These are phyloP conservation scores for Xestia ashworthii DNA, from an alignment of 2,888 invertebrate species.

Conservation along the genomic window DNA sequence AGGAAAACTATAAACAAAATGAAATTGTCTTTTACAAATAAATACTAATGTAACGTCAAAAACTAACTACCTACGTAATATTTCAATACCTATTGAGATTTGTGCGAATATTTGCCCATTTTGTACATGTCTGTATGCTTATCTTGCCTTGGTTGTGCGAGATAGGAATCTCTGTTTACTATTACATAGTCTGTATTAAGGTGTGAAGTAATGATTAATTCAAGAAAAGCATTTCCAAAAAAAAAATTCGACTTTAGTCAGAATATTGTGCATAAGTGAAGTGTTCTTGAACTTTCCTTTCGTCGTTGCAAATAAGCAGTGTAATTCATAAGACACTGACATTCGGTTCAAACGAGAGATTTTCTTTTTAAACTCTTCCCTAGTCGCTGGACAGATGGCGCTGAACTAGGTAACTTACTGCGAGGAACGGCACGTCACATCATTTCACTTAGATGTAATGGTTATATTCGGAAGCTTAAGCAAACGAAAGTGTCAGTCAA, in stretches of 20 bases:
- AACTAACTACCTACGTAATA: slow-evolving; percentile 31
- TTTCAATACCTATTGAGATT: slow-evolving; percentile 60
- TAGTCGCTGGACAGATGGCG: too few species aligned
- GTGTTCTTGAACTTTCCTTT: neutral
- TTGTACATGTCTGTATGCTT: slow-evolving; percentile 45
- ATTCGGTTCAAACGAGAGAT: neutral
- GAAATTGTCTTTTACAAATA: neutral
- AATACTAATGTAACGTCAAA: slow-evolving; percentile 16
- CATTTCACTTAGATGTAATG: too few species aligned
- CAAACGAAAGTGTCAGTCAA: too few species aligned
- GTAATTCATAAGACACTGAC: too few species aligned
- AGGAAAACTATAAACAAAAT: neutral
- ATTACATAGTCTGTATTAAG: neutral
- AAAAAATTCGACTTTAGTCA: neutral
- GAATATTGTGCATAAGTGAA: neutral
- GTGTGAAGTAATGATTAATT: slow-evolving; percentile 10
- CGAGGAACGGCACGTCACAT: too few species aligned
- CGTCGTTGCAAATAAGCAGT: slow-evolving; percentile 12
- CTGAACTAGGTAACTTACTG: too few species aligned
- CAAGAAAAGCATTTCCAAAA: slow-evolving; percentile 5
- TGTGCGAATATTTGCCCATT: slow-evolving; percentile 67
- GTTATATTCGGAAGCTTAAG: too few species aligned
- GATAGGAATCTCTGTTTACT: slow-evolving; percentile 35
- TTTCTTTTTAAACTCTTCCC: too few species aligned
- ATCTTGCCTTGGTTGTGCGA: slow-evolving; percentile 31